Base-by-base conservation (phyloP, 2,113 vertebrate species). In the Recurvirostra avosetta region DNA sequence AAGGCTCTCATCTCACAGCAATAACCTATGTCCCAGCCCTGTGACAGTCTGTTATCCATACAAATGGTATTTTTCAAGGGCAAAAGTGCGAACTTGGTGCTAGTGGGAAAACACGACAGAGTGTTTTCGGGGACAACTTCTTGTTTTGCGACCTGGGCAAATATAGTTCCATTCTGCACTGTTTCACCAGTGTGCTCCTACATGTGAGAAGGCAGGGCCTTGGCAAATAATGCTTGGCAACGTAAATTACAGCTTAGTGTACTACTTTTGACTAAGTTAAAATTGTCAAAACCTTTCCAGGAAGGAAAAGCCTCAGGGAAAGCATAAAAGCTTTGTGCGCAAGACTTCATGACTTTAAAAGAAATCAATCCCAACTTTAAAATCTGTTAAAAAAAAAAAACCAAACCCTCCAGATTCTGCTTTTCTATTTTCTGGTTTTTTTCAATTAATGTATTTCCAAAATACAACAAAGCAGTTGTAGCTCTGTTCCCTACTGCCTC, bases 1-100 rank as follows among this genome's bases (percentile, higher is more conserved):
- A 88, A 97, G 75, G 72, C 92, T 88, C 90, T 49, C 21, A 74
- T 88, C 86, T 95, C 82, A 68, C 92, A 94, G 94, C 86, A 90
- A 43, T 78, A 92, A 88, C 88, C 96, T 94, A 22, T 52, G 82
- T 84, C 55, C 45, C 72, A 67, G 68, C 43, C 90, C 52, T 75
- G 47, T 56, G 92, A 81, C 85, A 91, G 90, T 67, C 88, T 88
- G 90, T 52, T 75, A 90, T 74, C 75, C 65, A 6, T 58, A 61
- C 32, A 81, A 88, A 76, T 11, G 6, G 32, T 25, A 71, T 81
- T 93, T 94, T 93, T 95, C 79, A 92, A 96, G 95, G 90, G 70
- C 79, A 2, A 40, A 58, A 79, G 43, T 14, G 52, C 67, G 79
- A 91, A 94, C 38, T 80, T 52, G 21, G 38, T 49, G 61, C 72